Percentiles rank a stretch among this genome's conserved stretches.
Conservation (phyloP, 2,113 vertebrate genomes). For the Phrynocephalus versicolor region DNA sequence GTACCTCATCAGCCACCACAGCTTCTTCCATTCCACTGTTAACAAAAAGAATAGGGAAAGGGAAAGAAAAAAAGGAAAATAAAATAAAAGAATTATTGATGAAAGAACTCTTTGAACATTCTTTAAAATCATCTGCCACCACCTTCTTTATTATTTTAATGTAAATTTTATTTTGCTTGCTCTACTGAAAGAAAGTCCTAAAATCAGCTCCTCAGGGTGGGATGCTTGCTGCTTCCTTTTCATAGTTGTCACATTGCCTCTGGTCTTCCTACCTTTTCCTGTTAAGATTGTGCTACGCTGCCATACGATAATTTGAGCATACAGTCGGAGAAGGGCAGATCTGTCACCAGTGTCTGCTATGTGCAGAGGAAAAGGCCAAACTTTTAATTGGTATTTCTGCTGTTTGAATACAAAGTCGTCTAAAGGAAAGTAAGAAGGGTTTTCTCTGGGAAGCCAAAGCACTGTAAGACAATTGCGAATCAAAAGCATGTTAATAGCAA, state of each 20-base stretch:
- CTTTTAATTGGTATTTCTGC: conserved; percentile 24
- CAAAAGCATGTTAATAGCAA: conserved; percentile 30
- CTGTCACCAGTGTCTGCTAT: conserved; percentile 32
- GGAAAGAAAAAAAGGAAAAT: no score
- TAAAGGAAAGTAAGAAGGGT: not conserved
- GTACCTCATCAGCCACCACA: conserved; percentile 43
- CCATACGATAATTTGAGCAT: conserved; percentile 4
- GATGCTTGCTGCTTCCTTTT: conserved; percentile 54
- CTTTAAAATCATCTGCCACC: conserved; percentile 66
- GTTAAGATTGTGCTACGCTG: no score
- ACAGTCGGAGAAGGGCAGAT: conserved; percentile 12
- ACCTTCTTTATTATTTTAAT: conserved; percentile 38
- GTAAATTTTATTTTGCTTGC: conserved; percentile 63
- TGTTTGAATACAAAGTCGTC: conserved; percentile 26
- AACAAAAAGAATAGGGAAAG: conserved; percentile 60
- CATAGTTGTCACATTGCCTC: conserved; percentile 29
- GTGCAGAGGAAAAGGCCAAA: conserved; percentile 2
- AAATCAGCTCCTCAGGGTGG: conserved; percentile 44
- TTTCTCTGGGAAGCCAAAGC: not conserved
- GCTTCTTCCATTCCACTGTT: conserved; percentile 67
- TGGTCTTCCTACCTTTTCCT: not conserved
- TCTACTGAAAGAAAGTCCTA: conserved; percentile 67
- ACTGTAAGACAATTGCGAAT: conserved; percentile 26
- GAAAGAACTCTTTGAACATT: conserved; percentile 63
- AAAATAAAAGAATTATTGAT: conserved; percentile 45